A percentile compares a stretch with the other conserved stretches of the same genome.
phyloP scores from a whole-genome alignment of 2,888 invertebrate species.

The Taphrorychus bicolor region DNA sequence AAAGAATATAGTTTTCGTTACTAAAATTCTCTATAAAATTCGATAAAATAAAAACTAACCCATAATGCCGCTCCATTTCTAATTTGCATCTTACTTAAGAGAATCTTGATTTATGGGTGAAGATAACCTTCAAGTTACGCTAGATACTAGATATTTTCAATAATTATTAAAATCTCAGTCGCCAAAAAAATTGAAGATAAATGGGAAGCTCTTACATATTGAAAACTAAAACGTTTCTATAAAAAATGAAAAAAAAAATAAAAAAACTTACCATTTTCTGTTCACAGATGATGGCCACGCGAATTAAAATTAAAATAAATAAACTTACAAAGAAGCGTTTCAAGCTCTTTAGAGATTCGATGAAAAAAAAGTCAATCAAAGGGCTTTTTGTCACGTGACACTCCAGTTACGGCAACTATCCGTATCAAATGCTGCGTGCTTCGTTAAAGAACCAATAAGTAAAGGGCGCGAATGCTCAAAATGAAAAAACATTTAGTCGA shows the following conservation, averaged over 20 bases:
- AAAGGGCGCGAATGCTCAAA: conserved; percentile 14
- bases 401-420: conserved; percentile 25
- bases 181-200: no score
- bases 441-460: conserved; percentile 13
- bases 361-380: conserved; percentile 9
- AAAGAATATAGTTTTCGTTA: no score
- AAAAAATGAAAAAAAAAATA: no score
- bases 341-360: background rate
- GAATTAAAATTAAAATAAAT: background rate
- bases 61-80: no score
- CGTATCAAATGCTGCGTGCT: conserved; percentile 13
- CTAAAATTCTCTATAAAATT: no score
- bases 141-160: no score
- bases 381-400: conserved; percentile 31
- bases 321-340: background rate
- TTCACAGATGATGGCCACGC: conserved; percentile 2
- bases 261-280: conserved; percentile 35
- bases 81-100: no score
- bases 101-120: no score
- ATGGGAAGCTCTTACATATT: no score
- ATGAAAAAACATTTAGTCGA: conserved; percentile 42
- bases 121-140: no score
- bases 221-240: no score
- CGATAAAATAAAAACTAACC: no score
- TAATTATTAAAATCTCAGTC: background rate